Evolutionary conservation across 2,888 invertebrate species (phyloP).

Genomic region (Pardosa pseudoannulata): DNA sequence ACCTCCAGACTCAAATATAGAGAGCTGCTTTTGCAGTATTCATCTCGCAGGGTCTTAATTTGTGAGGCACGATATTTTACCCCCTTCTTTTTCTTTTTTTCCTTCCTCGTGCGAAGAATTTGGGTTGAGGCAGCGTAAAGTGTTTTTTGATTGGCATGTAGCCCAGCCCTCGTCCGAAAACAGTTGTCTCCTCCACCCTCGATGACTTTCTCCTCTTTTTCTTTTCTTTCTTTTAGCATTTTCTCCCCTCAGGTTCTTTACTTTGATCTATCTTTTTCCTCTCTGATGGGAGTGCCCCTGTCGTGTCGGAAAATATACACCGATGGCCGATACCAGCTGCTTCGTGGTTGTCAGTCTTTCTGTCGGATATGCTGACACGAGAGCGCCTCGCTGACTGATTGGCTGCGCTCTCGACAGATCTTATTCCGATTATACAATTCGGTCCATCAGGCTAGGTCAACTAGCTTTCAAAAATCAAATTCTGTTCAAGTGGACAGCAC

Average conservation of each 20-base stretch:
- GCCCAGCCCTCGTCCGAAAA: slow-evolving; percentile 56
- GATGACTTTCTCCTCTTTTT: slow-evolving; percentile 30
- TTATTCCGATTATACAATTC: neutral
- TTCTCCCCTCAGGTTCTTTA: neutral
- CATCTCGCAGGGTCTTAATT: too few species aligned
- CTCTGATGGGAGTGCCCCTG: slow-evolving; percentile 57
- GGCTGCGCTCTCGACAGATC: neutral
- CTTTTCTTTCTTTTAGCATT: too few species aligned
- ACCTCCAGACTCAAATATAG: too few species aligned
- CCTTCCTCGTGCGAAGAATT: slow-evolving; percentile 22
- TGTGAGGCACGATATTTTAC: too few species aligned
- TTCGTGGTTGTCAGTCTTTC: slow-evolving; percentile 57
- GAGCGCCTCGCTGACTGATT: neutral
- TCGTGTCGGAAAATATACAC: slow-evolving; percentile 32
- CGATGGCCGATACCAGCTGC: slow-evolving; percentile 38
- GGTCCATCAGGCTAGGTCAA: too few species aligned
- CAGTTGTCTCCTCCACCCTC: slow-evolving; percentile 64
- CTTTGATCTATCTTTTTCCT: slow-evolving; percentile 20
- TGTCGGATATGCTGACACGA: slow-evolving; percentile 38
- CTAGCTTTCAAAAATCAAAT: too few species aligned
- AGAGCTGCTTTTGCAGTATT: too few species aligned
- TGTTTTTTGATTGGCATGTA: slow-evolving; percentile 47
- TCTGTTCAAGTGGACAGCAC: too few species aligned
- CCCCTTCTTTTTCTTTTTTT: neutral
- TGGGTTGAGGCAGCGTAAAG: slow-evolving; percentile 39